Evolutionary conservation across 2,113 vertebrate genomes (phyloP).

Genomic region (Urocitellus parryii): DNA sequence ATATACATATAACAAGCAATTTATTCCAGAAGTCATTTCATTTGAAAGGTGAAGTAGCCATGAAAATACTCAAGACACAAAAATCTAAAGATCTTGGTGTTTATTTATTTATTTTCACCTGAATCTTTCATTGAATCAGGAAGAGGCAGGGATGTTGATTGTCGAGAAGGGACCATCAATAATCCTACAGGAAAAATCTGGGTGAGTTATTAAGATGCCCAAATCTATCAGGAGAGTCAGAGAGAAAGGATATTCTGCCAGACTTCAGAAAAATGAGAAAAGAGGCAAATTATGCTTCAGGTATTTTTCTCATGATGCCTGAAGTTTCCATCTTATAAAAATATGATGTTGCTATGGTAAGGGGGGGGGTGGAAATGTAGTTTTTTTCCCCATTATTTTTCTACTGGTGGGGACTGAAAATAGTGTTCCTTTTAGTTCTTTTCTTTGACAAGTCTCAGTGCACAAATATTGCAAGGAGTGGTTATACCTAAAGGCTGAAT

Average conservation of each 20-base stretch:
- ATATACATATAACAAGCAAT: not conserved
- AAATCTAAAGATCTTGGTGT: not conserved
- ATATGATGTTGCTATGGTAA: not conserved
- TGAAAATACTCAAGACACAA: not conserved
- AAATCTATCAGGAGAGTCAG: not conserved
- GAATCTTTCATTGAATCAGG: not conserved
- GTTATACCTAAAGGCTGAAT: not conserved
- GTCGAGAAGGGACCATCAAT: not conserved
- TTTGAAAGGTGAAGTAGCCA: not conserved
- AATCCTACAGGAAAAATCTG: not conserved
- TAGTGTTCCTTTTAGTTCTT: not conserved
- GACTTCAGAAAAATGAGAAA: slow-evolving; percentile 29
- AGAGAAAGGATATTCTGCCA: not conserved
- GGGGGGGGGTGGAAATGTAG: not conserved
- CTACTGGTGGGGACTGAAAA: not conserved
- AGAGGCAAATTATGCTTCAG: not conserved
- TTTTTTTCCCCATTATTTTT: not conserved
- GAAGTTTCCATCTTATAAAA: slow-evolving; percentile 54
- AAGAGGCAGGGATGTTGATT: not conserved
- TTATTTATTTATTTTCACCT: not conserved
- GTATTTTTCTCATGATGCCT: not conserved
- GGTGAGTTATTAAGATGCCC: not conserved
- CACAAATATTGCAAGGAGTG: not conserved
- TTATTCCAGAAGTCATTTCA: not conserved
- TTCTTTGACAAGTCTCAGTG: not conserved